Evolutionary conservation across 2,113 vertebrate genomes (phyloP).

Genomic region (Sebastes schlegelii): DNA sequence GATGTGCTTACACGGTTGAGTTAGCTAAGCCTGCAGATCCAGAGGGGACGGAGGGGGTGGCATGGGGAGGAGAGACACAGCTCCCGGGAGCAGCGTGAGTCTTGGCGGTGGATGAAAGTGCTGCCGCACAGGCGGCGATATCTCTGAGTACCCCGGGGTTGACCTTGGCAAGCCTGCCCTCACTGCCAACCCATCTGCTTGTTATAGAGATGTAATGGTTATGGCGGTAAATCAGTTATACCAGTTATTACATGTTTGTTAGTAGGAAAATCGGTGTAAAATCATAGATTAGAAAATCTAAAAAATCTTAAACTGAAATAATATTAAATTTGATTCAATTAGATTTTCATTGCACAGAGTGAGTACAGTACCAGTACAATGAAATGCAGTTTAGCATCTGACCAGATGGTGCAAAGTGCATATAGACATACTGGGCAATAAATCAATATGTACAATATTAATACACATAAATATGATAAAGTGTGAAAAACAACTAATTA

Average conservation of each 20-base stretch:
- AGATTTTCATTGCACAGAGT: not conserved
- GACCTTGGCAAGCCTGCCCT: constrained; percentile 73
- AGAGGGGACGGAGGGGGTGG: constrained; percentile 68
- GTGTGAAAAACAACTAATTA: not conserved
- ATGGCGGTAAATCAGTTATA: constrained; percentile 1
- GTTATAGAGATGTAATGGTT: constrained; percentile 47
- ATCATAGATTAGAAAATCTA: no score
- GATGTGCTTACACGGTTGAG: constrained; percentile 79
- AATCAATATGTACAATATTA: not conserved
- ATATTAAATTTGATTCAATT: not conserved
- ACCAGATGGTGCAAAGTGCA: not conserved
- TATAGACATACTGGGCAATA: not conserved
- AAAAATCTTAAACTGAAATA: no score
- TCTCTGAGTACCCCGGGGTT: constrained; percentile 74
- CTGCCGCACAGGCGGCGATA: constrained; percentile 66
- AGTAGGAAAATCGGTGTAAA: constrained; percentile 17
- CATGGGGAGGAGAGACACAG: constrained; percentile 60
- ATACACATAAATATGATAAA: not conserved
- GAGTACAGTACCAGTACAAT: not conserved
- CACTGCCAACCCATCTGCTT: constrained; percentile 57
- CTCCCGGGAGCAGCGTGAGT: constrained; percentile 72
- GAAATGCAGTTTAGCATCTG: not conserved
- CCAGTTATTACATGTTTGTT: constrained; percentile 7
- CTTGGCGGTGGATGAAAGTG: constrained; percentile 76
- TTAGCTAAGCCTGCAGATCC: constrained; percentile 79